A percentile compares a stretch with the other conserved stretches of the same genome.
Evolutionary conservation across 2,888 invertebrate species (phyloP).

Genomic region (Pyrrhosoma nymphula): DNA sequence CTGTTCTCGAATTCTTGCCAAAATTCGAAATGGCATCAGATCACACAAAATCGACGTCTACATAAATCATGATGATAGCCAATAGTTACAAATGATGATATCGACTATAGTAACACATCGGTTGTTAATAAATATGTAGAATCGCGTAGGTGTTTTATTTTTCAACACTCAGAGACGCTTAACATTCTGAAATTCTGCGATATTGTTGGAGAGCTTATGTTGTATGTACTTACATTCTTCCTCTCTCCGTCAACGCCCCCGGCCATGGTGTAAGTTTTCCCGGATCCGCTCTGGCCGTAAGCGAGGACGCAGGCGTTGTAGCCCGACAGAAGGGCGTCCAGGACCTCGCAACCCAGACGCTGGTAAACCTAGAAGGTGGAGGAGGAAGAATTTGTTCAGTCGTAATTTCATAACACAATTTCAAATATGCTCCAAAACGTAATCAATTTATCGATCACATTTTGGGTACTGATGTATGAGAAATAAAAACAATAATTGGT

Average conservation of each 20-base stretch:
- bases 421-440: neutral
- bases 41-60: too few relatives aligned
- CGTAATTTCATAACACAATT: neutral
- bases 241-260: neutral
- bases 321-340: conserved; percentile 83
- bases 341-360: conserved; percentile 83
- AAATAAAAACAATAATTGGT: too few relatives aligned
- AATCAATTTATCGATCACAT: neutral
- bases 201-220: too few relatives aligned
- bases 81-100: too few relatives aligned
- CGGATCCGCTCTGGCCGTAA: conserved; percentile 68
- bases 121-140: too few relatives aligned
- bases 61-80: too few relatives aligned
- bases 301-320: conserved; percentile 75
- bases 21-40: too few relatives aligned
- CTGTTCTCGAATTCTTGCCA: too few relatives aligned
- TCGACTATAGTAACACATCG: too few relatives aligned
- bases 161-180: too few relatives aligned
- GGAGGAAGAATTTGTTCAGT: neutral
- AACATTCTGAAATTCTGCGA: too few relatives aligned
- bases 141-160: too few relatives aligned
- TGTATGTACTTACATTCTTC: conserved; percentile 2
- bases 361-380: conserved; percentile 82
- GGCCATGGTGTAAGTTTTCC: conserved; percentile 68
- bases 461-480: neutral